Evolutionary conservation across 2,888 invertebrate species (phyloP).

Genomic region (Melinaea menophilus): DNA sequence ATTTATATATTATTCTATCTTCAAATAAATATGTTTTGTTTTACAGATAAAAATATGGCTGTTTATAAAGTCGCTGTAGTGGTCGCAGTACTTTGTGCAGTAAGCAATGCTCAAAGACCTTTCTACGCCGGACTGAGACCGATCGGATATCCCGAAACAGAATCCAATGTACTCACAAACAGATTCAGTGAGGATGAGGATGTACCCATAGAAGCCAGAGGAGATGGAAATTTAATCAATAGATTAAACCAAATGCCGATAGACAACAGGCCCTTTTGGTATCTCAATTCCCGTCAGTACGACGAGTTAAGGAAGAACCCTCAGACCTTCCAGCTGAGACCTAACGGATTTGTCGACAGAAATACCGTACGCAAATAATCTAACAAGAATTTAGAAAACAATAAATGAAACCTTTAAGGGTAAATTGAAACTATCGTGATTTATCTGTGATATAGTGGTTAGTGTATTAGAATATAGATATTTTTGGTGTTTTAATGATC

Average conservation of each 20-base stretch:
- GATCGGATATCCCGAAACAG: constrained; percentile 78
- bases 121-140: constrained; percentile 79
- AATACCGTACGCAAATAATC: neutral
- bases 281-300: constrained; percentile 80
- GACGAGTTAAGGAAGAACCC: constrained; percentile 69
- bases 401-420: too few relatives aligned
- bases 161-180: constrained; percentile 50
- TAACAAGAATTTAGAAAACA: too few relatives aligned
- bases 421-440: too few relatives aligned
- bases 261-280: constrained; percentile 83
- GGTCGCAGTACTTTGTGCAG: constrained; percentile 12
- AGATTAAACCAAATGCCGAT: constrained; percentile 77
- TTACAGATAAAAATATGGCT: constrained; percentile 15
- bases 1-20: too few relatives aligned
- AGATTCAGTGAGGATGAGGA: constrained; percentile 63
- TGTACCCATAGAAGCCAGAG: constrained; percentile 78
- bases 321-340: constrained; percentile 52
- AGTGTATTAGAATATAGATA: too few relatives aligned
- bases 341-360: constrained; percentile 32
- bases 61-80: constrained; percentile 15
- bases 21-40: too few relatives aligned
- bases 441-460: constrained; percentile 14
- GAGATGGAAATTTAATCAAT: constrained; percentile 76
- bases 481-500: too few relatives aligned
- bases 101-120: constrained; percentile 76